A percentile compares a stretch with the other conserved stretches of the same genome.
phyloP scores from a whole-genome alignment of 2,113 vertebrate species.

The Cnemophilus loriae region DNA sequence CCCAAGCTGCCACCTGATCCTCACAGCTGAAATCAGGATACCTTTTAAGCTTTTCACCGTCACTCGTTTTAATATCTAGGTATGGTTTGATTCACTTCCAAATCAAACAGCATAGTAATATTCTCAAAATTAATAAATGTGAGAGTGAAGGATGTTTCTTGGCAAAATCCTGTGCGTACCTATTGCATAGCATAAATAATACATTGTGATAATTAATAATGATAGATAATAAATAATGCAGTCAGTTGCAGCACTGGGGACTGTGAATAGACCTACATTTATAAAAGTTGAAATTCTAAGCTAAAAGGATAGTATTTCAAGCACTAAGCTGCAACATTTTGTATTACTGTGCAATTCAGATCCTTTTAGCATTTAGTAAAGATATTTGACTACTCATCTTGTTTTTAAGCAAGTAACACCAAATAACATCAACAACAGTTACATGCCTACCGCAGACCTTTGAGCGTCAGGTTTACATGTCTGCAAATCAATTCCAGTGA shows the following conservation, averaged over 20 bases:
- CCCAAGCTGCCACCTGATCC: not conserved
- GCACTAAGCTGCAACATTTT: not conserved
- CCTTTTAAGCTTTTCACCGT: not conserved
- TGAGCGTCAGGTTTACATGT: accelerated
- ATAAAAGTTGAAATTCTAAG: conserved; percentile 14
- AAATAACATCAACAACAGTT: not conserved
- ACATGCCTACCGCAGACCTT: not conserved
- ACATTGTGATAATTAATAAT: conserved; percentile 66
- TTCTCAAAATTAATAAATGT: conserved; percentile 44
- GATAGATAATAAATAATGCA: conserved; percentile 67
- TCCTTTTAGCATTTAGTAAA: not conserved
- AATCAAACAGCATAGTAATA: conserved; percentile 24
- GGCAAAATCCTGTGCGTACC: conserved; percentile 43
- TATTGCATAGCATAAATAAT: conserved; percentile 61
- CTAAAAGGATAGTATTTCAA: not conserved
- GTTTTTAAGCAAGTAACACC: not conserved
- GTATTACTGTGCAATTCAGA: not conserved
- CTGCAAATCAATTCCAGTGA: not conserved
- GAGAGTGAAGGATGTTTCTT: conserved; percentile 27
- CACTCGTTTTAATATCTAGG: not conserved
- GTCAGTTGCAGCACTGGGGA: conserved; percentile 17
- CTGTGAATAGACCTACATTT: conserved; percentile 21
- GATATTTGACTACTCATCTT: not conserved
- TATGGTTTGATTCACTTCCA: conserved; percentile 22
- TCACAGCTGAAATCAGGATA: not conserved